Percentiles rank a stretch among this genome's conserved stretches.
Evolutionary conservation across 2,113 vertebrate genomes (phyloP).

Genomic region (Nothobranchius kuhntae): DNA sequence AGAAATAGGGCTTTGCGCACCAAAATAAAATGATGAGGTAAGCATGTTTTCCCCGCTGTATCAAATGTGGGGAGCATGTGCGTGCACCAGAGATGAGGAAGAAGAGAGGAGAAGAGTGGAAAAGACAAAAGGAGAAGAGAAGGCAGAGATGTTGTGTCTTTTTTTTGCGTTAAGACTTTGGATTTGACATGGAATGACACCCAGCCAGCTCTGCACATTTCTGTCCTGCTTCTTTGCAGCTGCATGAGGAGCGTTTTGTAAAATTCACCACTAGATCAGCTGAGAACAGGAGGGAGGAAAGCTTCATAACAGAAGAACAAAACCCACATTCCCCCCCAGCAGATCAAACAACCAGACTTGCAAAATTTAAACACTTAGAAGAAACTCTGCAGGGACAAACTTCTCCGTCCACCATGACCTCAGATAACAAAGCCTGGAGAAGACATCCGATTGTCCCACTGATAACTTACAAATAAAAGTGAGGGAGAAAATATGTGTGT

Average conservation of each 20-base stretch:
- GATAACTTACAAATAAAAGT: constrained; percentile 20
- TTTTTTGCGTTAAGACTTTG: constrained; percentile 26
- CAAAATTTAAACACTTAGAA: constrained; percentile 63
- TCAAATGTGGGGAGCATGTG: constrained; percentile 59
- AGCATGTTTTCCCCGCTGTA: constrained; percentile 63
- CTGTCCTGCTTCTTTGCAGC: constrained; percentile 31
- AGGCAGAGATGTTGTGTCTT: constrained; percentile 2
- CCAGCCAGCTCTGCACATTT: constrained; percentile 62
- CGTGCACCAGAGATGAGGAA: constrained; percentile 12
- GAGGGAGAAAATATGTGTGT: constrained; percentile 25
- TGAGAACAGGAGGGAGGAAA: constrained; percentile 28
- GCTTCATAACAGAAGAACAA: constrained; percentile 48
- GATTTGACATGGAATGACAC: constrained; percentile 62
- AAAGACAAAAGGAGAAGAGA: constrained; percentile 13
- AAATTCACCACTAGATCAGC: constrained; percentile 50
- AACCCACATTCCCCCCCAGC: constrained; percentile 39
- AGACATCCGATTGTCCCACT: constrained; percentile 54
- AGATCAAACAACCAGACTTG: constrained; percentile 29
- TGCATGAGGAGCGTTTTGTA: constrained; percentile 44
- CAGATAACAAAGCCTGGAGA: constrained; percentile 62
- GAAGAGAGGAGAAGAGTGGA: constrained; percentile 28
- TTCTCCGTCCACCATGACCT: constrained; percentile 40
- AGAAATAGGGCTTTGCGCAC: constrained; percentile 70
- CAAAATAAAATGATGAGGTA: constrained; percentile 74
- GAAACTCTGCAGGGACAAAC: constrained; percentile 54